Base-by-base conservation (phyloP, 2,113 vertebrate species). In the Cynopterus brachyotis region DNA sequence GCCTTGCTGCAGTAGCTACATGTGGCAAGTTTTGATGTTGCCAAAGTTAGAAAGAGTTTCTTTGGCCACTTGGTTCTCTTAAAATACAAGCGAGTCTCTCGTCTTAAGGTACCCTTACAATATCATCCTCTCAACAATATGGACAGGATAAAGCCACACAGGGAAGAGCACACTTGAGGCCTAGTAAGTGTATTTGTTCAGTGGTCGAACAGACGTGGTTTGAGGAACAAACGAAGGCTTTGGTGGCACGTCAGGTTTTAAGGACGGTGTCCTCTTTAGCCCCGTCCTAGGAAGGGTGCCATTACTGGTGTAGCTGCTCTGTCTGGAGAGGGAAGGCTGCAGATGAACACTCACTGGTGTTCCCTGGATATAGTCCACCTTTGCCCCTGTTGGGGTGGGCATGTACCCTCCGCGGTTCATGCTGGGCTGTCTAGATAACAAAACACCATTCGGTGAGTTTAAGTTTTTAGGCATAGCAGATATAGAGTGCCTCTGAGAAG, bases 121-220 rank as follows among this genome's bases (percentile, higher is more conserved):
- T 59, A 70, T 57, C 94, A 96, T 93, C 96, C 95, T 95, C 96
- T 97, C 96, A 35, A 94, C 93, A 97, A 97, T 96, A 97, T 30
- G 88, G 94, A 97, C 97, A 97, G 98, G 97, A 97, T 85, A 95
- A 95, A 79, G 92, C 96, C 98, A 97, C 97, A 1, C 80, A 88
- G 97, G 97, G 97, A 97, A 97, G 79, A 98, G 98, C 98, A 98
- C 98, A 98, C 96, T 95, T 79, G 83, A 85, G 98, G 98, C 98
- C 96, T 99, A 99, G 98, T 99, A 99, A 96, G 99, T 99, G 98
- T 99, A 99, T 98, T 99, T 99, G 98, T 99, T 99, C 97, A 99
- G 99, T 94, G 99, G 99, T 98, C 99, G 99, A 98, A 99, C 99
- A 89, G 99, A 99, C 15, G 99, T 98, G 75, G 99, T 99, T 95